phyloP scores from a whole-genome alignment of 2,113 vertebrate species.

The Microcebus murinus region DNA sequence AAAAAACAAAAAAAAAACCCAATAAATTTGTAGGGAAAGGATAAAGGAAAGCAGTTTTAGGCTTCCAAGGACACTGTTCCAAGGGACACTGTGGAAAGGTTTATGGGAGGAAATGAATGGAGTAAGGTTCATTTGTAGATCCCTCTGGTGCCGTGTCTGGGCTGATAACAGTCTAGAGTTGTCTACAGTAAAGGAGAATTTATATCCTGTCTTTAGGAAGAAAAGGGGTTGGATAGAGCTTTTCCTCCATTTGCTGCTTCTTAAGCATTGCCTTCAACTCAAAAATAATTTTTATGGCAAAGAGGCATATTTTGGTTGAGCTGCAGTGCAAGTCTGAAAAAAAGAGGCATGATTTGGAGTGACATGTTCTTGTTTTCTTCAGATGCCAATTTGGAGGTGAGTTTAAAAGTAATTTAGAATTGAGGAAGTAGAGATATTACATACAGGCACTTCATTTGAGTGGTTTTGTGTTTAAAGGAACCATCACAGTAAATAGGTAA shows the following conservation, averaged over 20 bases:
- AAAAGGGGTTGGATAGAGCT: not conserved
- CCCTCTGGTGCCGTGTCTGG: not conserved
- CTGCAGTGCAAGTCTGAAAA: not conserved
- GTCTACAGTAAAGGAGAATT: not conserved
- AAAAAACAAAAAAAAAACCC: too few species aligned
- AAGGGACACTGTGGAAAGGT: not conserved
- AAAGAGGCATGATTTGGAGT: not conserved
- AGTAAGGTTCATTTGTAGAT: not conserved
- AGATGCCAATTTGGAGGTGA: not conserved
- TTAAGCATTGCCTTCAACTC: not conserved
- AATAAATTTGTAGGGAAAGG: not conserved
- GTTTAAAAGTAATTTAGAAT: not conserved
- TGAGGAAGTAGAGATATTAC: not conserved
- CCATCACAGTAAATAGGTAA: not conserved
- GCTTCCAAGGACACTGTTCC: not conserved
- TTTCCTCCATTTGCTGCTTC: not conserved
- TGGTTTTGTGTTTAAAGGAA: constrained; percentile 7
- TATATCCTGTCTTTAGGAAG: not conserved
- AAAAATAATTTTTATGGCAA: not conserved
- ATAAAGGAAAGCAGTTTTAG: not conserved
- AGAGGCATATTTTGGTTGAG: not conserved
- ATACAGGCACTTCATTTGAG: not conserved
- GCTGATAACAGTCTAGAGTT: not conserved
- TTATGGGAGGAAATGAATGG: not conserved
- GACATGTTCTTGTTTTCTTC: not conserved